Evolutionary conservation across 2,797 vertebrate genomes (phyloP).

Genomic region (Mycteria americana): DNA sequence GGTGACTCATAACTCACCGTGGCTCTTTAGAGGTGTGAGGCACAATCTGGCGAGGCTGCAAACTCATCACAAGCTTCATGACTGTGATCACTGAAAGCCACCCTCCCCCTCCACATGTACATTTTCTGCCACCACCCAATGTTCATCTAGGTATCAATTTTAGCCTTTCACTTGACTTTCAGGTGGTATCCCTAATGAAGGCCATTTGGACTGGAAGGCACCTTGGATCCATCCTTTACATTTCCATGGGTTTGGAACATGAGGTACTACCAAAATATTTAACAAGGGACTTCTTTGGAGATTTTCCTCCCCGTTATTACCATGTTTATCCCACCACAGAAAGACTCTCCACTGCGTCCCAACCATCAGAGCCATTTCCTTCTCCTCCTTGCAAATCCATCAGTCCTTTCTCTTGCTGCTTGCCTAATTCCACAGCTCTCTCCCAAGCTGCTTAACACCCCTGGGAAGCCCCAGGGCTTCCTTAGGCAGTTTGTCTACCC

Average conservation of each 20-base stretch:
- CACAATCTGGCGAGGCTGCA: background rate
- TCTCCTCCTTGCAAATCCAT: background rate
- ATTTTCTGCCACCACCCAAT: background rate
- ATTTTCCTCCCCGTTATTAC: background rate
- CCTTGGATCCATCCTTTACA: background rate
- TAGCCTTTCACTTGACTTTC: background rate
- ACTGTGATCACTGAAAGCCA: accelerated
- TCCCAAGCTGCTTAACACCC: background rate
- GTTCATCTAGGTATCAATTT: background rate
- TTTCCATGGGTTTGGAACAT: background rate
- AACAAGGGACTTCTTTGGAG: background rate
- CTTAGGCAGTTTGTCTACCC: background rate
- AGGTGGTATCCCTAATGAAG: background rate
- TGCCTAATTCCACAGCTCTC: background rate
- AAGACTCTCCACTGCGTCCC: background rate
- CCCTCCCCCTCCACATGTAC: too few species aligned
- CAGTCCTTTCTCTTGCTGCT: background rate
- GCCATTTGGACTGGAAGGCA: background rate
- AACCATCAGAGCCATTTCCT: background rate
- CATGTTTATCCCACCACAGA: background rate
- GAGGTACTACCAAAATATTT: background rate
- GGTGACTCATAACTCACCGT: background rate
- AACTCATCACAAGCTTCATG: background rate
- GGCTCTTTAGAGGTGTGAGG: background rate
- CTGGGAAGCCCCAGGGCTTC: background rate